Conservation (phyloP, 1,140 invertebrate species). For the Pseudomyrmex sp. region DNA sequence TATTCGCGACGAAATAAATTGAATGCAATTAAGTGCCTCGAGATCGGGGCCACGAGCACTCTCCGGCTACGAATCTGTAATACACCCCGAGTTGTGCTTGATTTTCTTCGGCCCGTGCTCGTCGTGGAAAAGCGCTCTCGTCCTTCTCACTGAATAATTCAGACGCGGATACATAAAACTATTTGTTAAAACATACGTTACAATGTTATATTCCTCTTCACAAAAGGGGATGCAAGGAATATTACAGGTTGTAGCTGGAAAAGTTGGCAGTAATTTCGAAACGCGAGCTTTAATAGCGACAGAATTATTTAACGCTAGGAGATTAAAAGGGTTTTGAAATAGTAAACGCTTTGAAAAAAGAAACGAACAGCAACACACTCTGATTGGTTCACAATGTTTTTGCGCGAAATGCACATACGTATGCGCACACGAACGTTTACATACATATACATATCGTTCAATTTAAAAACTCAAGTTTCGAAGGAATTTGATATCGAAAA, state of each 20-base stretch:
- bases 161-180: conserved; percentile 7
- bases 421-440: too few relatives aligned
- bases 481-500: conserved; percentile 32
- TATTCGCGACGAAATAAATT: conserved; percentile 53
- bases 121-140: neutral
- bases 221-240: conserved; percentile 7
- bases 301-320: neutral
- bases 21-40: conserved; percentile 54
- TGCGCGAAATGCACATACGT: neutral
- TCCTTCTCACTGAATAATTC: conserved; percentile 42
- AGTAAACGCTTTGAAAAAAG: neutral
- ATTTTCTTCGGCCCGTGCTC: conserved; percentile 3
- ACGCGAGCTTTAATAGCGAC: conserved; percentile 3
- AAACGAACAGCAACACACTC: neutral
- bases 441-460: conserved; percentile 10
- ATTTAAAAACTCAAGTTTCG: conserved; percentile 21
- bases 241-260: neutral
- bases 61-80: conserved; percentile 41
- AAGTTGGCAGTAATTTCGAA: neutral
- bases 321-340: neutral
- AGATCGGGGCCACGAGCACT: conserved; percentile 5
- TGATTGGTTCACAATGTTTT: neutral
- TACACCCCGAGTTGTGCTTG: conserved; percentile 19
- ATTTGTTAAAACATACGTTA: conserved; percentile 26
- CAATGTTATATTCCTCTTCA: neutral